Evolutionary conservation across 1,140 invertebrate species (phyloP).

Genomic region (Ooceraea biroi): DNA sequence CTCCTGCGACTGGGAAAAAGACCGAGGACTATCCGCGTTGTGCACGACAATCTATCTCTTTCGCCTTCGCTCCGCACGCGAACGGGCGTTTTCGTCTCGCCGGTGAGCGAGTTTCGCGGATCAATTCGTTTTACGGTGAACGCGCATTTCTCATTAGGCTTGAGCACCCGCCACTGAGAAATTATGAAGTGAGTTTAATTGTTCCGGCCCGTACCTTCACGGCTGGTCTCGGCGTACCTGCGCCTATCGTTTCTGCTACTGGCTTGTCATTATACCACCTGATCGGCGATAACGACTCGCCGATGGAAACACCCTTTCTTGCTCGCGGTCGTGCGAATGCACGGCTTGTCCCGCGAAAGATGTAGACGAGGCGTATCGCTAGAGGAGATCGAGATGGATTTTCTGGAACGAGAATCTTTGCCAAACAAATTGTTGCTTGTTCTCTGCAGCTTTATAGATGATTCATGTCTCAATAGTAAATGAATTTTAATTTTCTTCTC

Average conservation of each 20-base stretch:
- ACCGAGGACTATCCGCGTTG: slow-evolving; percentile 25
- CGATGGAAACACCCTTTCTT: slow-evolving; percentile 68
- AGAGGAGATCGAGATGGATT: neutral
- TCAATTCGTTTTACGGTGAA: slow-evolving; percentile 75
- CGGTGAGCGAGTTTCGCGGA: slow-evolving; percentile 51
- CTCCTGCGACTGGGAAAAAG: slow-evolving; percentile 38
- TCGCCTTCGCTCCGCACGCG: slow-evolving; percentile 69
- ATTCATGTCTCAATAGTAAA: neutral
- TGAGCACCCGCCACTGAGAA: slow-evolving; percentile 64
- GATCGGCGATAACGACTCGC: slow-evolving; percentile 79
- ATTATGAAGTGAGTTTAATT: slow-evolving; percentile 81
- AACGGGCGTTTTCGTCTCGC: slow-evolving; percentile 24
- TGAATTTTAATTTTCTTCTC: neutral
- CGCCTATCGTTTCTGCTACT: slow-evolving; percentile 60
- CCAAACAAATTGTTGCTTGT: neutral
- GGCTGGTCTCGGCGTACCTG: slow-evolving; percentile 31
- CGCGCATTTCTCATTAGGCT: slow-evolving; percentile 79
- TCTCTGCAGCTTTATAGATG: neutral
- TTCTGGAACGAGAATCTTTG: neutral
- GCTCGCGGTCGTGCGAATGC: slow-evolving; percentile 61
- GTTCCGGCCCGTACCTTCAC: slow-evolving; percentile 68
- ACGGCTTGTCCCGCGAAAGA: neutral
- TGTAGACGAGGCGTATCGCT: neutral
- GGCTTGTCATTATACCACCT: slow-evolving; percentile 77
- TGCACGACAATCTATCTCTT: slow-evolving; percentile 43